phyloP scores from a whole-genome alignment of 2,888 invertebrate species.

The Drosophila subsilvestris region DNA sequence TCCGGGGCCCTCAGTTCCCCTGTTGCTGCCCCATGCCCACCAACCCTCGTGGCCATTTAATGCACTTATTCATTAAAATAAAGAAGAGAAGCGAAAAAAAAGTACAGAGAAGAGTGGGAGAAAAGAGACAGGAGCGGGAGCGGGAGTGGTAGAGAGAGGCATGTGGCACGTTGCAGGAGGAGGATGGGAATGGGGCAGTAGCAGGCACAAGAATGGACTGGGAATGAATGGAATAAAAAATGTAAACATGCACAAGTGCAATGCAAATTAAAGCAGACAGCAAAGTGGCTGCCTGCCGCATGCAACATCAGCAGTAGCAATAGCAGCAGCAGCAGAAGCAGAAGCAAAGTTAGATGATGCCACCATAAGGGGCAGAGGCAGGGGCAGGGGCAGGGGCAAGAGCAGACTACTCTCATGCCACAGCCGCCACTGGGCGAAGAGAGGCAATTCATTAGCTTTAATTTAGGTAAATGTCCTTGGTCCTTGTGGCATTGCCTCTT shows the following conservation, averaged over 20 bases:
- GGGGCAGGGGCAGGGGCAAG: slow-evolving; percentile 43
- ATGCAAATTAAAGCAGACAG: slow-evolving; percentile 80
- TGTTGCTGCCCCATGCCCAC: background rate
- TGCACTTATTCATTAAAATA: slow-evolving; percentile 79
- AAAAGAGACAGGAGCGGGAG: slow-evolving; percentile 28
- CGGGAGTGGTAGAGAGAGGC: background rate
- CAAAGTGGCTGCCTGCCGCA: slow-evolving; percentile 69
- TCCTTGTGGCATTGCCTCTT: slow-evolving; percentile 78
- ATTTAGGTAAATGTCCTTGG: slow-evolving; percentile 80
- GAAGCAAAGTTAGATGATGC: background rate
- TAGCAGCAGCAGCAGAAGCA: background rate
- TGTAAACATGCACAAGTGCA: slow-evolving; percentile 81
- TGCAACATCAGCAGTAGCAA: background rate
- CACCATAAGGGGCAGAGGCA: slow-evolving; percentile 16
- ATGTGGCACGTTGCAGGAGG: background rate
- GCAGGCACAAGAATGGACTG: slow-evolving; percentile 73
- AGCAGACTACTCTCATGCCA: slow-evolving; percentile 21
- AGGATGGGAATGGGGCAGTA: slow-evolving; percentile 10
- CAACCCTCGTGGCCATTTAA: slow-evolving; percentile 66
- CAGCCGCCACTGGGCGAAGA: slow-evolving; percentile 66
- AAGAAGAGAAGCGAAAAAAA: slow-evolving; percentile 42
- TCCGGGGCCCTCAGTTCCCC: slow-evolving; percentile 2
- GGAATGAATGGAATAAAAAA: slow-evolving; percentile 80
- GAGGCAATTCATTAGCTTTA: slow-evolving; percentile 79
- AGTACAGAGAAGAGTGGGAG: slow-evolving; percentile 46